Conservation (phyloP, 1,140 invertebrate genomes). For the Drosophila littoralis region DNA sequence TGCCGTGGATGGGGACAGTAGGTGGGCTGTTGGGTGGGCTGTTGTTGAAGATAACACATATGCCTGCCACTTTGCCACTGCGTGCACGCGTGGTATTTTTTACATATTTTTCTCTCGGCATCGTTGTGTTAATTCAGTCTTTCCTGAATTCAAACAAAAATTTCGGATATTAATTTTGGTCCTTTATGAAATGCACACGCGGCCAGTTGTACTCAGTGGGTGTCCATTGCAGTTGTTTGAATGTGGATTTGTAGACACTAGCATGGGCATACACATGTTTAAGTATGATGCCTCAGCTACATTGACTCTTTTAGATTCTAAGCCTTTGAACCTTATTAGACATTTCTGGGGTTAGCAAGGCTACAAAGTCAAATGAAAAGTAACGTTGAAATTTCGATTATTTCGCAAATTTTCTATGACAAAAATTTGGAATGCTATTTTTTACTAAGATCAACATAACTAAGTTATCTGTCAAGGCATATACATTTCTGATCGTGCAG, state of each 20-base stretch:
- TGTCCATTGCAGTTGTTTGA: conserved; percentile 11
- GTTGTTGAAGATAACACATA: conserved; percentile 14
- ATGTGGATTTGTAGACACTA: conserved; percentile 16
- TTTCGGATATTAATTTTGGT: conserved; percentile 66
- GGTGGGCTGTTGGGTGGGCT: conserved; percentile 10
- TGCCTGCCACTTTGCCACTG: conserved; percentile 19
- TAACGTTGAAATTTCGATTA: neutral
- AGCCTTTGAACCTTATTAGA: conserved; percentile 19
- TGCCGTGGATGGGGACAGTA: neutral
- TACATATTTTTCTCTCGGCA: conserved; percentile 36
- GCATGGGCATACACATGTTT: neutral
- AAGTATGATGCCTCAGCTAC: conserved; percentile 40
- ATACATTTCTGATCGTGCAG: too few species aligned
- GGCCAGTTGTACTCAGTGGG: neutral
- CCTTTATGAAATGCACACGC: conserved; percentile 13
- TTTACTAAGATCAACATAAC: too few species aligned
- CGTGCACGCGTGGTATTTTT: conserved; percentile 40
- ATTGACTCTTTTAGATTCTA: neutral
- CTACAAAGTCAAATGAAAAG: neutral
- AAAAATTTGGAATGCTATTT: too few species aligned
- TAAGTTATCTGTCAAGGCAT: too few species aligned
- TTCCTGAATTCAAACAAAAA: conserved; percentile 36
- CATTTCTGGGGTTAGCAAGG: conserved; percentile 19
- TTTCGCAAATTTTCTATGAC: too few species aligned
- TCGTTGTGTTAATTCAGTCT: conserved; percentile 17